phyloP scores from a whole-genome alignment of 2,888 invertebrate genomes.

The Eugnorisma glareosa region DNA sequence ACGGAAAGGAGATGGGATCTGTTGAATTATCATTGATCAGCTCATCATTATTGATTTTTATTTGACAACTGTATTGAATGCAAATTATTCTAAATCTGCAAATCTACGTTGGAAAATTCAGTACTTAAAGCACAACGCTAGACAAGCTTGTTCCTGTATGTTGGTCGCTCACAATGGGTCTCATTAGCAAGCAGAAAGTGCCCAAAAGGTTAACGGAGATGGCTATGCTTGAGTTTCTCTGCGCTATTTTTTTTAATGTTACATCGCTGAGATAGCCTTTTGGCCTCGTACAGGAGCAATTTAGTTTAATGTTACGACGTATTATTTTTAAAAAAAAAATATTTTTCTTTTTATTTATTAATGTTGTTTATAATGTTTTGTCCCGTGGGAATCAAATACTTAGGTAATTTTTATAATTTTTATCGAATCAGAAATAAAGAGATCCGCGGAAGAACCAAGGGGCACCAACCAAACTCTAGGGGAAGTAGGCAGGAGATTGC shows the following conservation, averaged over 20 bases:
- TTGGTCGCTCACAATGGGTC: not conserved
- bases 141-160: not conserved
- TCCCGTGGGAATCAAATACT: too few relatives aligned
- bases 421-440: not conserved
- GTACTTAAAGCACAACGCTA: not conserved
- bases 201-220: not conserved
- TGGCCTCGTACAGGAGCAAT: too few relatives aligned
- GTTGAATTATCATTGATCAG: not conserved
- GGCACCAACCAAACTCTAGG: not conserved
- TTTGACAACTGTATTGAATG: not conserved
- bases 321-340: too few relatives aligned
- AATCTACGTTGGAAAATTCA: not conserved
- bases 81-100: not conserved
- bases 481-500: not conserved
- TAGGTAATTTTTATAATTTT: too few relatives aligned
- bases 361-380: too few relatives aligned
- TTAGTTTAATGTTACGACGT: too few relatives aligned
- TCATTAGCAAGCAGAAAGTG: not conserved
- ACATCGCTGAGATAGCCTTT: too few relatives aligned
- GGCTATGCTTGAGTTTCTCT: not conserved
- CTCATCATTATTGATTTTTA: not conserved
- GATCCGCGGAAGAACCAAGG: not conserved
- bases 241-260: too few relatives aligned
- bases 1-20: not conserved
- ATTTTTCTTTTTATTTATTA: too few relatives aligned